These are phyloP conservation scores for Conchocele bisecta DNA, from an alignment of 2,888 invertebrate genomes.

Conservation along the genomic window DNA sequence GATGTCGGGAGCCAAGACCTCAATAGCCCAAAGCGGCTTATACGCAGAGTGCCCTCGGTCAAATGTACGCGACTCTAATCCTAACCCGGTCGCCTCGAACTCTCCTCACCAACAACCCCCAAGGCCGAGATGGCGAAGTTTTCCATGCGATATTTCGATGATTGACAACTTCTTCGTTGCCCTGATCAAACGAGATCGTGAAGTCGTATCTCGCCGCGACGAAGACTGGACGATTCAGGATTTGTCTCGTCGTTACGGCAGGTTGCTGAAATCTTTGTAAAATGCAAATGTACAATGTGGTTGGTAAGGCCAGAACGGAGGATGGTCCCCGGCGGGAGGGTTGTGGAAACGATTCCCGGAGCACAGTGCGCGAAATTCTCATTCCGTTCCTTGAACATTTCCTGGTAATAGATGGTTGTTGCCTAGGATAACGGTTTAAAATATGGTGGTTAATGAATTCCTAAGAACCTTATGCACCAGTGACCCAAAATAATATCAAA, in stretches of 20 bases:
- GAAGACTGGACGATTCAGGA: constrained; percentile 82
- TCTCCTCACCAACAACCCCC: no score
- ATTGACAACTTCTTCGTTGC: constrained; percentile 82
- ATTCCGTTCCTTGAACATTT: constrained; percentile 79
- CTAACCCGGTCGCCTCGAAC: no score
- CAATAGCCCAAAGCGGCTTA: no score
- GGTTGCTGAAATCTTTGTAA: constrained; percentile 83
- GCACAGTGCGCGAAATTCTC: constrained; percentile 82
- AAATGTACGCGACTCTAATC: no score
- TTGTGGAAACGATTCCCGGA: constrained; percentile 82
- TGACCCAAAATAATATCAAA: no score
- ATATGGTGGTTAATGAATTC: no score
- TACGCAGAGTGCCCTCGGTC: no score
- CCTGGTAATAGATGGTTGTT: constrained; percentile 72
- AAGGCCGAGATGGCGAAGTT: no score
- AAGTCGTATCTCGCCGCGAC: constrained; percentile 83
- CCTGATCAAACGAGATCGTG: constrained; percentile 82
- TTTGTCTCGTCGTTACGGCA: constrained; percentile 83
- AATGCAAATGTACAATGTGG: constrained; percentile 82
- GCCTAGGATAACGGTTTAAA: background rate
- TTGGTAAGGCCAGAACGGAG: constrained; percentile 61
- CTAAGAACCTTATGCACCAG: no score
- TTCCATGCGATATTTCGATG: constrained; percentile 76
- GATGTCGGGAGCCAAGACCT: no score
- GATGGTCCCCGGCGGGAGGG: constrained; percentile 59